phyloP scores from a whole-genome alignment of 2,113 vertebrate species.

The Pterophyllum scalare region DNA sequence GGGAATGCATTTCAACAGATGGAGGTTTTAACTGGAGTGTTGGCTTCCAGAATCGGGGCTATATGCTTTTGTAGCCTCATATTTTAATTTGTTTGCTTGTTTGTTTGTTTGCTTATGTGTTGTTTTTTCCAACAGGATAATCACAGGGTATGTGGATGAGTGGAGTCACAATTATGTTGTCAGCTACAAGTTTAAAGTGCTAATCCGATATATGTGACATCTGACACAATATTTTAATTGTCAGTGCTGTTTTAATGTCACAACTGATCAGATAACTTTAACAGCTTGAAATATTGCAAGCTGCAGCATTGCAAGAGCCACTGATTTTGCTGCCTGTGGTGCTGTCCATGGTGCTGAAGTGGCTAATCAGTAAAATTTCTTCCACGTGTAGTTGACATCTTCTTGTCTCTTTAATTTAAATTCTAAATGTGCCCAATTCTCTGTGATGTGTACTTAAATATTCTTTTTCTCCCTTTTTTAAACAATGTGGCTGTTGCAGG shows the following conservation, averaged over 20 bases:
- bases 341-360: slow-evolving; percentile 79
- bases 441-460: slow-evolving; percentile 8
- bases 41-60: slow-evolving; percentile 70
- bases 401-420: slow-evolving; percentile 16
- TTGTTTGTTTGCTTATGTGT: slow-evolving; percentile 65
- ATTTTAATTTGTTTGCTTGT: slow-evolving; percentile 77
- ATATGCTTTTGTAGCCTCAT: slow-evolving; percentile 69
- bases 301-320: not conserved
- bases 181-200: slow-evolving; percentile 44
- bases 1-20: slow-evolving; percentile 81
- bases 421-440: slow-evolving; percentile 27
- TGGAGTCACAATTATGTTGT: slow-evolving; percentile 51
- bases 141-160: slow-evolving; percentile 33
- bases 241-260: slow-evolving; percentile 17
- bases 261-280: not conserved
- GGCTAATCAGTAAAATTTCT: not conserved
- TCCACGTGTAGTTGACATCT: not conserved
- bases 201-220: slow-evolving; percentile 47
- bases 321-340: not conserved
- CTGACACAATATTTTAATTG: slow-evolving; percentile 23
- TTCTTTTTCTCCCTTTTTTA: not conserved
- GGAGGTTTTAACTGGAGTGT: slow-evolving; percentile 77
- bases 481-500: not conserved
- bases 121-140: slow-evolving; percentile 55
- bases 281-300: not conserved